A percentile compares a stretch with the other conserved stretches of the same genome.
Conservation (phyloP, 2,888 invertebrate genomes). For the Galerucella nymphaeae region DNA sequence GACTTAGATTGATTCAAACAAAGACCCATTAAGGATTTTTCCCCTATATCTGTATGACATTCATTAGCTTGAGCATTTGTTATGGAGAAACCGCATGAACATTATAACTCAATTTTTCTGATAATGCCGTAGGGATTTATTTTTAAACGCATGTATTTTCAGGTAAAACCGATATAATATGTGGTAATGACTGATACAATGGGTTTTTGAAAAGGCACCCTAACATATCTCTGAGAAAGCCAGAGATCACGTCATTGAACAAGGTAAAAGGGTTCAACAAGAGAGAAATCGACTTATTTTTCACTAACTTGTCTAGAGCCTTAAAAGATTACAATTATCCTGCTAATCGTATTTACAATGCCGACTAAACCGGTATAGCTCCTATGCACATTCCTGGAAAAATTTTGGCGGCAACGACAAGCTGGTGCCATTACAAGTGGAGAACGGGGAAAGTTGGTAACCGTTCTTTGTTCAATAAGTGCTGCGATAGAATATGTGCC, state of each 20-base stretch:
- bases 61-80: too few species aligned
- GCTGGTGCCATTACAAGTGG: conserved; percentile 16
- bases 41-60: too few species aligned
- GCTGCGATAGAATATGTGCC: conserved; percentile 39
- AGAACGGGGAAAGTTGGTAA: conserved; percentile 30
- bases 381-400: too few species aligned
- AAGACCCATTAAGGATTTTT: too few species aligned
- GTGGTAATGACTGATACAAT: conserved; percentile 32
- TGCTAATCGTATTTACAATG: background rate
- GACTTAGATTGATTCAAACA: too few species aligned
- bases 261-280: conserved; percentile 25
- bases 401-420: too few species aligned
- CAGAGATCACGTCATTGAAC: conserved; percentile 18
- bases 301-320: conserved; percentile 19
- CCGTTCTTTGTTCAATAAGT: conserved; percentile 34
- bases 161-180: background rate
- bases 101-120: background rate
- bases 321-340: background rate
- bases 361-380: too few species aligned
- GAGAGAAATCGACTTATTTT: conserved; percentile 22
- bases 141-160: conserved; percentile 2
- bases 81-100: background rate
- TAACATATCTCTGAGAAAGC: conserved; percentile 15
- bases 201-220: conserved; percentile 22
- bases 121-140: conserved; percentile 1